Conservation (phyloP, 2,797 vertebrate genomes). For the Hemibagrus guttatus region DNA sequence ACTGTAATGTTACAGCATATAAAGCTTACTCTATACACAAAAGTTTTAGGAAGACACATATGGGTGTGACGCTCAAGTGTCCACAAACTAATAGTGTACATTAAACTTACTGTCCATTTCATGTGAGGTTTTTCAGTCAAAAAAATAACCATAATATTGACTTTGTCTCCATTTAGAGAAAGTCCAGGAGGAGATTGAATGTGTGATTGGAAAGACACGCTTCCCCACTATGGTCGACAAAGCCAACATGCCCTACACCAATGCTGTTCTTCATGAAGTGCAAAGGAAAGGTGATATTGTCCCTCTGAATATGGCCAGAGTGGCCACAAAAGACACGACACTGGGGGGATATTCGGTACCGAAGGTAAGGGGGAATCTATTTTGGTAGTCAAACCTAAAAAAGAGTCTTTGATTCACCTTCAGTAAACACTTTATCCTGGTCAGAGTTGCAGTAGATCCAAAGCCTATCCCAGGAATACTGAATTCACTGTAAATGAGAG, state of each 20-base stretch:
- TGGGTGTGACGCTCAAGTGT: background rate
- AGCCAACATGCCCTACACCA: conserved; percentile 79
- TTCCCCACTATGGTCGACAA: conserved; percentile 71
- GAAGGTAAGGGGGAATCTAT: conserved; percentile 72
- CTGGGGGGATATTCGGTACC: conserved; percentile 77
- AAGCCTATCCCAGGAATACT: background rate
- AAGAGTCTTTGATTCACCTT: background rate
- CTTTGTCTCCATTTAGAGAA: conserved; percentile 68
- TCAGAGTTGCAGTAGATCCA: background rate
- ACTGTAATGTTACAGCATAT: background rate
- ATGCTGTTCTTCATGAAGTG: conserved; percentile 82
- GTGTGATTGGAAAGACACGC: conserved; percentile 73
- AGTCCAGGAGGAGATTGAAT: conserved; percentile 83
- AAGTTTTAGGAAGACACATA: background rate
- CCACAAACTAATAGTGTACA: background rate
- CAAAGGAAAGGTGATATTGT: conserved; percentile 79
- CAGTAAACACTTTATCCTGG: background rate
- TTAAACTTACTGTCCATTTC: background rate
- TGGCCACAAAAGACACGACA: conserved; percentile 65
- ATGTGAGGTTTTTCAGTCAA: background rate
- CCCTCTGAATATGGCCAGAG: conserved; percentile 74
- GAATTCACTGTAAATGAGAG: background rate
- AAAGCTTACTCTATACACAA: background rate
- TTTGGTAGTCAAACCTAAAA: background rate
- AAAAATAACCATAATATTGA: background rate